These are phyloP conservation scores for Silurus meridionalis DNA, from an alignment of 2,113 vertebrate genomes.

Conservation along the genomic window DNA sequence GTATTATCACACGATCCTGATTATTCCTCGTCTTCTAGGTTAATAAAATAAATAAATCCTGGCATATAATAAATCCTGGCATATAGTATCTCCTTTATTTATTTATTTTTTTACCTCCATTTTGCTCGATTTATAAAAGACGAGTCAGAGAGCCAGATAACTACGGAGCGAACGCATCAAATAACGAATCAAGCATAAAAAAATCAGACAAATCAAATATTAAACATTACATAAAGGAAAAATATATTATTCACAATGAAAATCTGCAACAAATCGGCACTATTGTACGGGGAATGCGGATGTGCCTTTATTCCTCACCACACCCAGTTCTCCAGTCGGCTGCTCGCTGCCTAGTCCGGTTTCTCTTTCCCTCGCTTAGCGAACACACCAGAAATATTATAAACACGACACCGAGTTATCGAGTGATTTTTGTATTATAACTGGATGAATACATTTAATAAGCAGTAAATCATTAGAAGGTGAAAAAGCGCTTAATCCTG, in stretches of 20 bases:
- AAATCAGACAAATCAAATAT: too few relatives aligned
- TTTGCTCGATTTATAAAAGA: background rate
- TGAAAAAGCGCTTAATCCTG: background rate
- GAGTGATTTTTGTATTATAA: background rate
- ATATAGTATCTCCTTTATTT: too few relatives aligned
- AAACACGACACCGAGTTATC: background rate
- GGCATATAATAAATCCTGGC: too few relatives aligned
- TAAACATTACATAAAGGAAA: background rate
- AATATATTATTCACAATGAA: background rate
- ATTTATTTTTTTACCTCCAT: background rate
- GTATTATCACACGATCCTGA: background rate
- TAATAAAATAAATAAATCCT: background rate
- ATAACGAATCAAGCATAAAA: background rate
- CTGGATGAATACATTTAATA: background rate
- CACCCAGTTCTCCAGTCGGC: conserved; percentile 49
- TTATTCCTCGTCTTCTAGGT: too few relatives aligned
- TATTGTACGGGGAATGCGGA: conserved; percentile 48
- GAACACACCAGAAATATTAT: background rate
- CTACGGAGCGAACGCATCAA: background rate
- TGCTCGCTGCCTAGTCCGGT: background rate
- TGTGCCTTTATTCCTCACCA: conserved; percentile 48
- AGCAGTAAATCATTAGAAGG: background rate
- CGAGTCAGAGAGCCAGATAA: background rate
- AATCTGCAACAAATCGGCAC: conserved; percentile 5
- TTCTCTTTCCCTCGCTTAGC: background rate